A percentile compares a stretch with the other conserved stretches of the same genome.
Evolutionary conservation across 2,888 invertebrate genomes (phyloP).

Genomic region (Agapetus fuscipes): DNA sequence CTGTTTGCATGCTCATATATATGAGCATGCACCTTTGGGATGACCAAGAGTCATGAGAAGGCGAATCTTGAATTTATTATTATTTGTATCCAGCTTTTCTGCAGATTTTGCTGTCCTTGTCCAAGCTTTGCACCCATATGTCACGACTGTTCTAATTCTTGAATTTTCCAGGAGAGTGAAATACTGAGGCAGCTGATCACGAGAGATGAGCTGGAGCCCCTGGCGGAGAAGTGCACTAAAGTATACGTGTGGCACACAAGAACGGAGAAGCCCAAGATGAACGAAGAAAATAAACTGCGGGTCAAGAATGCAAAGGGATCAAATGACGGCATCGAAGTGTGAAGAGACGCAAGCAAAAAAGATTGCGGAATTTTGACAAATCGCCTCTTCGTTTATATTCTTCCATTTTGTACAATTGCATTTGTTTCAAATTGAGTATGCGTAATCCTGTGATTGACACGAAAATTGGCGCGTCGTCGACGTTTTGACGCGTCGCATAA

Average conservation of each 20-base stretch:
- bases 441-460: not conserved
- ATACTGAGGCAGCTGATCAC: constrained; percentile 66
- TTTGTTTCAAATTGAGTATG: not conserved
- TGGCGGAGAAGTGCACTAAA: constrained; percentile 84
- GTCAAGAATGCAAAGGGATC: constrained; percentile 40
- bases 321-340: constrained; percentile 49
- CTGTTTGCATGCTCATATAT: no score
- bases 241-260: constrained; percentile 99
- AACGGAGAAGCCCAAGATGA: constrained; percentile 78
- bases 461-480: not conserved
- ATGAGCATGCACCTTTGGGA: no score
- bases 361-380: not conserved
- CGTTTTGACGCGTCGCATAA: no score
- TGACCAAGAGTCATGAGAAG: no score
- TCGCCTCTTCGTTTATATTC: not conserved
- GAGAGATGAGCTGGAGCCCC: constrained; percentile 73
- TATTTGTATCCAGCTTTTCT: no score
- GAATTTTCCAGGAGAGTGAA: constrained; percentile 58
- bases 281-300: constrained; percentile 53
- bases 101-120: no score
- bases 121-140: no score
- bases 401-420: not conserved
- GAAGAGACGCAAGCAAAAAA: not conserved
- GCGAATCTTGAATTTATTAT: no score
- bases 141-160: no score